Percentiles rank a stretch among this genome's conserved stretches.
phyloP scores from a whole-genome alignment of 1,140 invertebrate species.

The Drosophila carrolli region DNA sequence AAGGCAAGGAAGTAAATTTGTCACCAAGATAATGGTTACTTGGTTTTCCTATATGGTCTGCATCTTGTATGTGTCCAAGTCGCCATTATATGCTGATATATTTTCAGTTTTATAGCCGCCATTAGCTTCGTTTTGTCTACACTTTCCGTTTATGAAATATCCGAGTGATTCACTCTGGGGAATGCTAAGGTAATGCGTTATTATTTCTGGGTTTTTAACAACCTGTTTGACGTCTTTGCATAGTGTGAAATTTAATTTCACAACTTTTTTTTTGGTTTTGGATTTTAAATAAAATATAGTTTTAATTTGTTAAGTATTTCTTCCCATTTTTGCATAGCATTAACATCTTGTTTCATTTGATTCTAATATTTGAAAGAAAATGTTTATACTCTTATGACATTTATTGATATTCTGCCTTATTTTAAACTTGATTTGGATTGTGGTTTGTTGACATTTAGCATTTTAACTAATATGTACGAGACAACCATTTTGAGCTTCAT shows the following conservation, averaged over 20 bases:
- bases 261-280: no score
- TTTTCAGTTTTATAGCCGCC: background rate
- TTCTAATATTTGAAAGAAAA: no score
- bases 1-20: conserved; percentile 15
- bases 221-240: no score
- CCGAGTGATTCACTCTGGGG: conserved; percentile 9
- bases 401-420: background rate
- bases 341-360: no score
- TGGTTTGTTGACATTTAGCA: background rate
- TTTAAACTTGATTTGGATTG: background rate
- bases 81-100: conserved; percentile 8
- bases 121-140: background rate
- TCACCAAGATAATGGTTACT: conserved; percentile 21
- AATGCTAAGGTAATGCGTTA: background rate
- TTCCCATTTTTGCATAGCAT: no score
- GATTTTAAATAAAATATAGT: no score
- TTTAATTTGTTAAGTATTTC: background rate
- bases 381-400: background rate
- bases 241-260: no score
- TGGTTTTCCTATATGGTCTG: conserved; percentile 6
- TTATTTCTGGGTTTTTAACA: background rate
- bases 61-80: background rate
- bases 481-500: background rate
- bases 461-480: background rate
- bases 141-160: background rate